A percentile compares a stretch with the other conserved stretches of the same genome.
These are phyloP conservation scores for Myotis vivesi DNA, from an alignment of 2,797 vertebrate genomes.

Conservation along the genomic window DNA sequence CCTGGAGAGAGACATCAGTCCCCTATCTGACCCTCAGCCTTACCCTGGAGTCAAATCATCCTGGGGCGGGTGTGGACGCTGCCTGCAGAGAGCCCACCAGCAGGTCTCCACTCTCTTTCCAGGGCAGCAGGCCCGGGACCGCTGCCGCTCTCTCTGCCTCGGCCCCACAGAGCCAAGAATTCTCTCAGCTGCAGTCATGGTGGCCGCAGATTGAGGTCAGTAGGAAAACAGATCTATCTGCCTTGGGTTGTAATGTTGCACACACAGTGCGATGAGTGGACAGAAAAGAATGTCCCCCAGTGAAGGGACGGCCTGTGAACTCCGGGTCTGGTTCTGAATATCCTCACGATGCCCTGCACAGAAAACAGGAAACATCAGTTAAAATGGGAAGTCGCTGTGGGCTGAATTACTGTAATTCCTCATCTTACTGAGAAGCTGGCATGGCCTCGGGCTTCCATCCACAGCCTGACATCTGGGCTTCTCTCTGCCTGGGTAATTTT, in stretches of 20 bases:
- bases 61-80: neutral
- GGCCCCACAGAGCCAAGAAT: neutral
- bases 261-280: conserved; percentile 56
- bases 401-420: conserved; percentile 70
- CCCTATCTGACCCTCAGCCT: neutral
- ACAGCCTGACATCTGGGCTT: neutral
- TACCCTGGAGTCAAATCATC: neutral
- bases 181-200: neutral
- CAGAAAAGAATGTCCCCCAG: conserved; percentile 79
- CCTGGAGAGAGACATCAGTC: too few relatives aligned
- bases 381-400: conserved; percentile 76
- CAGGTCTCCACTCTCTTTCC: neutral
- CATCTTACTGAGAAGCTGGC: conserved; percentile 61
- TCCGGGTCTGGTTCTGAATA: conserved; percentile 83
- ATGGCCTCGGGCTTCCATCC: neutral
- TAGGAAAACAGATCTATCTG: conserved; percentile 41
- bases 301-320: conserved; percentile 83
- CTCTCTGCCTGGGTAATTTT: conserved; percentile 44
- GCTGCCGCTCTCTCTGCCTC: neutral
- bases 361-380: conserved; percentile 79
- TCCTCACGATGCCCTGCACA: conserved; percentile 81
- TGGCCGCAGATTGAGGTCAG: conserved; percentile 30
- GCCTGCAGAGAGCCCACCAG: neutral
- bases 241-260: neutral
- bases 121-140: neutral